These are phyloP conservation scores for Elysia crispata DNA, from an alignment of 2,888 invertebrate genomes.

Conservation along the genomic window DNA sequence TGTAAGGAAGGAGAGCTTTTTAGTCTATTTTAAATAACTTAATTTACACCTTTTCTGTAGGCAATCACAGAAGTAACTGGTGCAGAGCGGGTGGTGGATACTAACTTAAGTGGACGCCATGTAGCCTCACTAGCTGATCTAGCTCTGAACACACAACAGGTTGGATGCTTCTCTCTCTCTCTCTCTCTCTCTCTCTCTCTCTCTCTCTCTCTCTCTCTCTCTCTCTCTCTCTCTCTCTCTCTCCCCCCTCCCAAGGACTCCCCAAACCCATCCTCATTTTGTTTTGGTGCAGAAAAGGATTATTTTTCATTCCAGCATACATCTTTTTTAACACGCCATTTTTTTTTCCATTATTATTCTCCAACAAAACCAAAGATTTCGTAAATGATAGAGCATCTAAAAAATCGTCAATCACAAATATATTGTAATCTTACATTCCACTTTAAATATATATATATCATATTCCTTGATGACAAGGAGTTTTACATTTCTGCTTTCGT, in stretches of 20 bases:
- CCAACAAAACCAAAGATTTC: no score
- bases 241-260: background rate
- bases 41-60: background rate
- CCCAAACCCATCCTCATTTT: no score
- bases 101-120: conserved; percentile 42
- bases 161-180: conserved; percentile 9
- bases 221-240: conserved; percentile 11
- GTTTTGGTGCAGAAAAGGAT: no score
- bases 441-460: no score
- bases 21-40: background rate
- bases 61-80: conserved; percentile 32
- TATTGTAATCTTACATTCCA: no score
- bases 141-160: conserved; percentile 29
- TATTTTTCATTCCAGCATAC: no score
- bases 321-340: no score
- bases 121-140: conserved; percentile 44
- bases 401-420: no score
- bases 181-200: background rate
- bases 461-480: no score
- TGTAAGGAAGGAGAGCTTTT: background rate
- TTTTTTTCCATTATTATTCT: no score
- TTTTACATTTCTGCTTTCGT: no score
- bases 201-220: conserved; percentile 11
- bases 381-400: no score
- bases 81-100: conserved; percentile 32